Evolutionary conservation across 2,797 vertebrate species (phyloP), one percentile per base, ranked within the genome.

Genomic region (Benthosema pterotum): DNA sequence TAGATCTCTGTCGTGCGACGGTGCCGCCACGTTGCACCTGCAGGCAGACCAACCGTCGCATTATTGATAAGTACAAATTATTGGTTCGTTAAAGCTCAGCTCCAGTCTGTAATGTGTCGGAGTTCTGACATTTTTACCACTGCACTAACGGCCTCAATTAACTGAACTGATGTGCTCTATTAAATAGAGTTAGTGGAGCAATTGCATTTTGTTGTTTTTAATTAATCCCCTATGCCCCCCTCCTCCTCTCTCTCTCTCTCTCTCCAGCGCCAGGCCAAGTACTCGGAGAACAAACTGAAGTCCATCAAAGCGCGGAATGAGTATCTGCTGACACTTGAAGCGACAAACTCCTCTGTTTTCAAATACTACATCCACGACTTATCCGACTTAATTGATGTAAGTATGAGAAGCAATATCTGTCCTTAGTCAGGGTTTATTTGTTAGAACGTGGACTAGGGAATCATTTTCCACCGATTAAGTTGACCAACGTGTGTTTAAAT

Each of bases 361-460:
- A 99, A 99, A 87, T 99, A 99, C 86, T 99, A 99, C 78, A 97
- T 99, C 87, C 96, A 99, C 8, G 98, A 99, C 85, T 92, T 99
- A 88, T 97, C 97, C 0, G 98, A 99, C 88, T 84, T 99, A 90
- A 98, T 98, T 72, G 98, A 99, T 46, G 98, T 99, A 88, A 98
- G 98, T 99, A 94, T 67, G 42, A 74, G 69, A 50, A 2, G n/a
- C n/a, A n/a, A n/a, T n/a, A n/a, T n/a, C n/a, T 11, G 47, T n/a
- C 28, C 19, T 80, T 62, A 38, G 28, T 47, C 25, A 55, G 60
- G 25, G 50, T 49, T 48, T 63, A 5, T 28, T 63, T 52, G 53
- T 55, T 52, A 55, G 25, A 60, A 5, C 11, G 48, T 7, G 51
- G 53, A 43, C 32, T 16, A 12, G 19, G n/a, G 28, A 52, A 50